Conservation (phyloP, 2,797 vertebrate genomes). For the Crocidura indochinensis region DNA sequence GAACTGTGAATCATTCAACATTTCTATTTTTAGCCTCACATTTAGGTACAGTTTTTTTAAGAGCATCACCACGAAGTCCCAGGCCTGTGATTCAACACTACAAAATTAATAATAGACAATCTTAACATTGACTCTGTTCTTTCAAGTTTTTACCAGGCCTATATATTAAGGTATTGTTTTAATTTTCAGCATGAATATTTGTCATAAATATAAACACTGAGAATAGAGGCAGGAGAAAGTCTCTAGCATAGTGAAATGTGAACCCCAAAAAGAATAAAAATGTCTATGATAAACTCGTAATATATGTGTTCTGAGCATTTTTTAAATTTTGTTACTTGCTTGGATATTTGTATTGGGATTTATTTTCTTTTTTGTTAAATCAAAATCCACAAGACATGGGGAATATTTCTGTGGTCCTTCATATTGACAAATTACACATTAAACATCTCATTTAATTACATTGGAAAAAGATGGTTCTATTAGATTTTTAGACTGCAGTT, state of each 20-base stretch:
- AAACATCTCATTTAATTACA: not conserved
- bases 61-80: accelerated
- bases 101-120: accelerated
- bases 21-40: not conserved
- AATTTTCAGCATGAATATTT: not conserved
- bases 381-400: not conserved
- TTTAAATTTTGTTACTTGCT: no score
- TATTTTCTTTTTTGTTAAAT: slow-evolving; percentile 19
- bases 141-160: not conserved
- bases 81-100: accelerated
- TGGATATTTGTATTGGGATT: not conserved
- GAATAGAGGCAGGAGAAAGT: no score
- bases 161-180: not conserved
- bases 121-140: no score
- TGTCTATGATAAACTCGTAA: no score
- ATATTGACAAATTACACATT: not conserved
- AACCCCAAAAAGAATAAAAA: no score
- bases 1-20: not conserved
- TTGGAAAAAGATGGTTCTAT: not conserved
- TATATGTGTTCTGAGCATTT: no score
- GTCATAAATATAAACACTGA: not conserved
- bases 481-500: not conserved
- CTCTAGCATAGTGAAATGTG: no score
- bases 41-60: not conserved
- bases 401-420: not conserved